A percentile compares a stretch with the other conserved stretches of the same genome.
These are phyloP conservation scores for Hippopotamyrus pictus DNA, from an alignment of 2,797 vertebrate species.

Conservation along the genomic window DNA sequence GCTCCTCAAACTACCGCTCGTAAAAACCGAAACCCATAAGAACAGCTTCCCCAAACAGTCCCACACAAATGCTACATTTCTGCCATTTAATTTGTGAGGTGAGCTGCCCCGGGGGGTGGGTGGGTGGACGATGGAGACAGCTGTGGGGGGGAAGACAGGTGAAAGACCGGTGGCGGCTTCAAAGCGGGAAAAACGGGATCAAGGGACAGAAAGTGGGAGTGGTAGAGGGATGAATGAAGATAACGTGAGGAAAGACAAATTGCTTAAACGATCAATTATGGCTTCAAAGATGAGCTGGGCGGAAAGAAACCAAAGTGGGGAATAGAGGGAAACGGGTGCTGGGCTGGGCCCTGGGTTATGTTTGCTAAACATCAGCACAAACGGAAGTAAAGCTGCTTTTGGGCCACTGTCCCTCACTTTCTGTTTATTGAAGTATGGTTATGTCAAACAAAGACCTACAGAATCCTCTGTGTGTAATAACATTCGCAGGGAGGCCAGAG, in stretches of 20 bases:
- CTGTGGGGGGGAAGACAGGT: conserved; percentile 30
- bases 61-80: background rate
- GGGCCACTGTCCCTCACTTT: background rate
- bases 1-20: background rate
- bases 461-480: background rate
- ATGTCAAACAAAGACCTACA: background rate
- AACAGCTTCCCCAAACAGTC: background rate
- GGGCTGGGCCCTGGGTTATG: background rate
- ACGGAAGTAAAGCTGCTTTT: background rate
- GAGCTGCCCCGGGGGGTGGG: conserved; percentile 19
- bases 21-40: background rate
- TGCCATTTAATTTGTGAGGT: conserved; percentile 28
- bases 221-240: conserved; percentile 16
- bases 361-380: background rate
- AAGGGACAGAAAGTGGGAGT: conserved; percentile 26
- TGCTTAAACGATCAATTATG: conserved; percentile 43
- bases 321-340: background rate
- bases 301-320: background rate
- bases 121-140: conserved; percentile 35
- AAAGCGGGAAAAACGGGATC: conserved; percentile 32
- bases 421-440: background rate
- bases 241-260: conserved; percentile 31
- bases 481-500: no score
- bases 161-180: conserved; percentile 42
- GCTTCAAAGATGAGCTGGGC: conserved; percentile 36